A percentile compares a stretch with the other conserved stretches of the same genome.
phyloP scores from a whole-genome alignment of 2,113 vertebrate genomes.

The Psammodynastes pulverulentus region DNA sequence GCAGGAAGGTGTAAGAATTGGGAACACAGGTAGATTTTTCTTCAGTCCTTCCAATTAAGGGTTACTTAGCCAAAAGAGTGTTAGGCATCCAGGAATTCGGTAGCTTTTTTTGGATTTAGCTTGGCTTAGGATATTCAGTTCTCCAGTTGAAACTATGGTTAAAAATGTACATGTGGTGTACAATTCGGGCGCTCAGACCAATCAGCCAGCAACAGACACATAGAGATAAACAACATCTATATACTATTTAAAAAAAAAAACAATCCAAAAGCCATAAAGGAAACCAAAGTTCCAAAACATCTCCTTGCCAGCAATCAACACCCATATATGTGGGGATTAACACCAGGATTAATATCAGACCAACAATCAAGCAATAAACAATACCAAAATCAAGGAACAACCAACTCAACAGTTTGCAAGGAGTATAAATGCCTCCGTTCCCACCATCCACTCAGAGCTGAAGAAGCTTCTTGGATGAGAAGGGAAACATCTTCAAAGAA shows the following conservation, averaged over 20 bases:
- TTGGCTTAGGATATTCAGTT: background rate
- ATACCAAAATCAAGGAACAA: background rate
- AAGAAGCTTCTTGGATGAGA: too few species aligned
- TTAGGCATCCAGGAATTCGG: background rate
- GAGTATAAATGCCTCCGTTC: too few species aligned
- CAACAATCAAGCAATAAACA: background rate
- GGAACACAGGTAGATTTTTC: background rate
- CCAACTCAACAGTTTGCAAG: background rate
- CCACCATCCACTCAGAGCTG: too few species aligned
- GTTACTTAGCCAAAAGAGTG: background rate
- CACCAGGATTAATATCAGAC: background rate
- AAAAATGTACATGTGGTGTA: background rate
- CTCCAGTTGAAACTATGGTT: background rate
- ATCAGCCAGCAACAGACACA: background rate
- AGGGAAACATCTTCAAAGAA: too few species aligned
- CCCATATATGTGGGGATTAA: background rate
- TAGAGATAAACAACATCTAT: background rate
- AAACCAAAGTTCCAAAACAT: background rate
- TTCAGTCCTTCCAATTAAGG: background rate
- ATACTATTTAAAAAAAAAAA: background rate
- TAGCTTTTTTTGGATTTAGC: background rate
- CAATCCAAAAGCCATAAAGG: background rate
- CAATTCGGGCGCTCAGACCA: background rate
- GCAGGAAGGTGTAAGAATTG: background rate
- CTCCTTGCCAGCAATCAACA: background rate